Percentiles rank a stretch among this genome's conserved stretches.
These are phyloP conservation scores for Lomographa bimaculata DNA, from an alignment of 2,888 invertebrate genomes.

Conservation along the genomic window DNA sequence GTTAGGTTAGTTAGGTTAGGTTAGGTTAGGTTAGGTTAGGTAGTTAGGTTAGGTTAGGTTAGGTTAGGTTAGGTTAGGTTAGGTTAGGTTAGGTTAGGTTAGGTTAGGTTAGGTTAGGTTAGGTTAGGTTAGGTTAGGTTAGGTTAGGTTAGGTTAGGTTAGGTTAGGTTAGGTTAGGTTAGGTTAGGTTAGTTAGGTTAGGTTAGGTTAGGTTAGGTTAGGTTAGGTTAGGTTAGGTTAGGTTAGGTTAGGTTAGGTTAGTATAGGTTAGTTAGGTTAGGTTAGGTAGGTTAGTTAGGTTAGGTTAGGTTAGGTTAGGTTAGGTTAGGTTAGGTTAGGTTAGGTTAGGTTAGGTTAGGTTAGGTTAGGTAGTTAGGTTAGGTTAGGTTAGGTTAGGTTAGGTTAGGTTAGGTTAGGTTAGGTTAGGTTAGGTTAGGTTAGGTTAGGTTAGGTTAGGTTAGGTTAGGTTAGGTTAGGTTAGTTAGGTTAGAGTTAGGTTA, in stretches of 20 bases:
- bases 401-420: slow-evolving; percentile 36
- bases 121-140: slow-evolving; percentile 13
- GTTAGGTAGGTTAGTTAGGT: slow-evolving; percentile 12
- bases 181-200: slow-evolving; percentile 10
- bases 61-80: slow-evolving; percentile 14
- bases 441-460: slow-evolving; percentile 35
- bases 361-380: slow-evolving; percentile 38
- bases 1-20: slow-evolving; percentile 7
- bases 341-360: slow-evolving; percentile 36
- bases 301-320: slow-evolving; percentile 14
- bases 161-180: slow-evolving; percentile 15
- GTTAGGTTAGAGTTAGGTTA: slow-evolving; percentile 36
- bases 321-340: slow-evolving; percentile 32
- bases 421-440: slow-evolving; percentile 36
- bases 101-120: slow-evolving; percentile 13
- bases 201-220: slow-evolving; percentile 13
- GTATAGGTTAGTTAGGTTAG: slow-evolving; percentile 14
- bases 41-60: slow-evolving; percentile 14
- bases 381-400: slow-evolving; percentile 39
- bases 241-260: slow-evolving; percentile 11
- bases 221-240: slow-evolving; percentile 15
- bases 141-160: slow-evolving; percentile 14
- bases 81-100: slow-evolving; percentile 13
- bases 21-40: slow-evolving; percentile 7
- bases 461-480: slow-evolving; percentile 36